Conservation (phyloP, 92 coral and sea anemone genomes). For the Phymanthus crucifer region DNA sequence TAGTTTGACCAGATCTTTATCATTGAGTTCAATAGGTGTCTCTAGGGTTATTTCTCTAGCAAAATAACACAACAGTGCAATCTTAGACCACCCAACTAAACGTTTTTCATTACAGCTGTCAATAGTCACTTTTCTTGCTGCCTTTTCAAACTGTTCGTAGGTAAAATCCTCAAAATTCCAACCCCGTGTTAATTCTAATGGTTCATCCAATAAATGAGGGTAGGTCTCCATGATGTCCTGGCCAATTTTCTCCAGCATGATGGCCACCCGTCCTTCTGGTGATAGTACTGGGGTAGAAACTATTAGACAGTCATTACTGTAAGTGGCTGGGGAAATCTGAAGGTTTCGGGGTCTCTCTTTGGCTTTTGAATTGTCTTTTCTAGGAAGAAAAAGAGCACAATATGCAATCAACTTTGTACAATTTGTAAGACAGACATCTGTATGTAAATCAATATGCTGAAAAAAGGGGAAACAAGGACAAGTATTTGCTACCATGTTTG, state of each 20-base stretch:
- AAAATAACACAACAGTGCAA: conserved; percentile 90
- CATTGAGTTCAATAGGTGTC: conserved; percentile 67
- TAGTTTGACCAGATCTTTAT: conserved; percentile 72
- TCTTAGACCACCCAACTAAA: conserved; percentile 95
- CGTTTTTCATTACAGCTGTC: conserved; percentile 43
- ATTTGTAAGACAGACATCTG: not conserved
- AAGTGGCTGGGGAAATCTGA: conserved; percentile 40
- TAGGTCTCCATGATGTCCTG: conserved; percentile 78
- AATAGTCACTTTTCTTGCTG: conserved; percentile 82
- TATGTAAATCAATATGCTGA: no score
- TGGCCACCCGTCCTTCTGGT: conserved; percentile 95
- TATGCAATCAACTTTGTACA: not conserved
- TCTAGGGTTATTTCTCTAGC: conserved; percentile 91
- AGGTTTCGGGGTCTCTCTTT: conserved; percentile 49
- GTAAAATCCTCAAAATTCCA: conserved; percentile 56
- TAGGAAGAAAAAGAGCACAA: not conserved
- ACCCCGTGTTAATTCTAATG: conserved; percentile 56
- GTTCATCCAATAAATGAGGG: conserved; percentile 84
- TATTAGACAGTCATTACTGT: conserved; percentile 21
- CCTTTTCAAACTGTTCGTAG: conserved; percentile 79
- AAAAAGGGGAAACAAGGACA: not conserved
- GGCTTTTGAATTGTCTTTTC: not conserved
- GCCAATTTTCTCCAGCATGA: conserved; percentile 81
- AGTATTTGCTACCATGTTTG: no score
- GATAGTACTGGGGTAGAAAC: conserved; percentile 89